Evolutionary conservation across 2,888 invertebrate genomes (phyloP).

Genomic region (Oasisia sp.): DNA sequence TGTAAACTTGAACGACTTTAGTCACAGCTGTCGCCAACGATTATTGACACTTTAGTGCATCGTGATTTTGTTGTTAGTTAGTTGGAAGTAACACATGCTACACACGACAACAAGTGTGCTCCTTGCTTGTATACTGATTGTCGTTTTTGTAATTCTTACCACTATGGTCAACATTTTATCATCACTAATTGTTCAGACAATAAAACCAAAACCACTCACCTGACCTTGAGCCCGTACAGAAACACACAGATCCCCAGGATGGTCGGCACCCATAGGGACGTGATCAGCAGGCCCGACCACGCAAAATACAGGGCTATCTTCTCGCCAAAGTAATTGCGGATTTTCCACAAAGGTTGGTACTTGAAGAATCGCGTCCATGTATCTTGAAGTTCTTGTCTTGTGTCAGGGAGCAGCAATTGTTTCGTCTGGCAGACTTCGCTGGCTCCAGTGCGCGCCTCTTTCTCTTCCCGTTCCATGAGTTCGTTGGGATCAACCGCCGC

Average conservation of each 20-base stretch:
- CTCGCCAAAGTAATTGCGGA: conserved; percentile 68
- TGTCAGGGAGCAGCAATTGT: conserved; percentile 39
- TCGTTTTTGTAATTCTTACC: too few relatives aligned
- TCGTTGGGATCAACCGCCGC: conserved; percentile 48
- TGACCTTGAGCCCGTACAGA: conserved; percentile 63
- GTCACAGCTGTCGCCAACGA: too few relatives aligned
- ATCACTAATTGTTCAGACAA: neutral
- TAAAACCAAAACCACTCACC: conserved; percentile 47
- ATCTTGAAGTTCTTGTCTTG: conserved; percentile 51
- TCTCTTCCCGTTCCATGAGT: neutral
- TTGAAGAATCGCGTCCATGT: conserved; percentile 62
- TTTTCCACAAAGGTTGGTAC: conserved; percentile 65
- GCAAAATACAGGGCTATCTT: conserved; percentile 68
- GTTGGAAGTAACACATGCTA: too few relatives aligned
- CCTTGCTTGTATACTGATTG: too few relatives aligned
- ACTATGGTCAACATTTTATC: too few relatives aligned
- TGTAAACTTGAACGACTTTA: too few relatives aligned
- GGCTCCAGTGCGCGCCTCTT: neutral
- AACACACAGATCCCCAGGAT: conserved; percentile 65
- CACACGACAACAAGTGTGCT: too few relatives aligned
- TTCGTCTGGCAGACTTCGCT: neutral
- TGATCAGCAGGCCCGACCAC: conserved; percentile 66
- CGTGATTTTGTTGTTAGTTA: too few relatives aligned
- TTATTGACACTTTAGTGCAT: too few relatives aligned
- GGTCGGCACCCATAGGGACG: conserved; percentile 65